Conservation (phyloP, 2,888 invertebrate species). For the Plebejus argus region DNA sequence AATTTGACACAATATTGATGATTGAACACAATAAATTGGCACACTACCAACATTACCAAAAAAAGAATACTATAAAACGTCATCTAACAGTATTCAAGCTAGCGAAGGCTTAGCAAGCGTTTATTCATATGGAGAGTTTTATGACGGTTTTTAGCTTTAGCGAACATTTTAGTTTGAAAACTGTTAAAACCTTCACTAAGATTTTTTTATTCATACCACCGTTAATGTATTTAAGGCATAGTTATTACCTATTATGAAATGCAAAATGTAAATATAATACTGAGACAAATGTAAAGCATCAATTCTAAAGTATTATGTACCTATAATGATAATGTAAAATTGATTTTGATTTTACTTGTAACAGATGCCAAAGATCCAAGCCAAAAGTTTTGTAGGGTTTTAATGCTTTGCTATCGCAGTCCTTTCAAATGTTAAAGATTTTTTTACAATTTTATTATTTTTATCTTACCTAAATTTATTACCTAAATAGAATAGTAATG, state of each 20-base stretch:
- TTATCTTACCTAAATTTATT: background rate
- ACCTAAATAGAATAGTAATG: too few species aligned
- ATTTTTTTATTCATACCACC: too few species aligned
- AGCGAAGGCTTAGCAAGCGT: too few species aligned
- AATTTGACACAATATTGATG: too few species aligned
- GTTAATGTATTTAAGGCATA: constrained; percentile 38
- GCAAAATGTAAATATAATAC: constrained; percentile 34
- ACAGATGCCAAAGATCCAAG: background rate
- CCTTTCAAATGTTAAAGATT: background rate
- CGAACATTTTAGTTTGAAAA: too few species aligned
- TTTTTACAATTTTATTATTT: background rate
- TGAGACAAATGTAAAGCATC: constrained; percentile 57
- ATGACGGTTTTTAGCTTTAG: too few species aligned
- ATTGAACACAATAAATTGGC: too few species aligned
- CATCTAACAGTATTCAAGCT: too few species aligned
- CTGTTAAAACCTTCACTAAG: too few species aligned
- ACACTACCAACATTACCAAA: too few species aligned
- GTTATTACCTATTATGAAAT: constrained; percentile 20
- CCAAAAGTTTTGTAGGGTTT: background rate
- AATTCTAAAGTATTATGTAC: constrained; percentile 69
- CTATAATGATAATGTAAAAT: constrained; percentile 57
- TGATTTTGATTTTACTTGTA: constrained; percentile 43
- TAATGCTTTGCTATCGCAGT: background rate
- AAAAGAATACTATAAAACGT: too few species aligned
- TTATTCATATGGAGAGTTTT: too few species aligned